phyloP scores from a whole-genome alignment of 1,140 invertebrate species.

The Rhyacophila brunnea region DNA sequence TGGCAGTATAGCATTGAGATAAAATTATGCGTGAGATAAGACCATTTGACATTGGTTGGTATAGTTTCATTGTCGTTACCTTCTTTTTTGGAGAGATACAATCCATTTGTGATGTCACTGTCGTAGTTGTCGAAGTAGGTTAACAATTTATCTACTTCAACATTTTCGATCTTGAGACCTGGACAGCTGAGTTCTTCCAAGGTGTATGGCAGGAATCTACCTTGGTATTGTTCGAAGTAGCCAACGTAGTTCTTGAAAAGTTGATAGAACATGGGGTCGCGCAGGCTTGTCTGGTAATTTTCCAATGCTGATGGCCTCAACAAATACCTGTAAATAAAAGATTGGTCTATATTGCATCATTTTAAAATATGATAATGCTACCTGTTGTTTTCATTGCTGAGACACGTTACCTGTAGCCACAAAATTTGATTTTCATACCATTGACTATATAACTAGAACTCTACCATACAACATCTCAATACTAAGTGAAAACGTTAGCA shows the following conservation, averaged over 20 bases:
- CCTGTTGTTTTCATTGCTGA: too few relatives aligned
- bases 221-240: conserved; percentile 56
- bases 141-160: conserved; percentile 59
- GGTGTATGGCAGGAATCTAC: conserved; percentile 51
- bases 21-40: too few relatives aligned
- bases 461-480: too few relatives aligned
- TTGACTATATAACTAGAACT: too few relatives aligned
- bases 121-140: conserved; percentile 62
- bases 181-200: conserved; percentile 59
- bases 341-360: too few relatives aligned
- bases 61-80: conserved; percentile 39
- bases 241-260: conserved; percentile 62
- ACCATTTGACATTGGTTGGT: too few relatives aligned
- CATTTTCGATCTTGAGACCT: conserved; percentile 62
- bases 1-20: too few relatives aligned
- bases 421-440: too few relatives aligned
- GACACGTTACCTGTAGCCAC: too few relatives aligned
- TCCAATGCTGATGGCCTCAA: conserved; percentile 55
- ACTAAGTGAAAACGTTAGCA: too few relatives aligned
- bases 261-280: conserved; percentile 67
- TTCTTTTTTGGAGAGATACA: conserved; percentile 41
- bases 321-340: conserved; percentile 31
- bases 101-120: conserved; percentile 55
- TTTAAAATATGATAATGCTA: too few relatives aligned
- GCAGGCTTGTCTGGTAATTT: conserved; percentile 56